These are phyloP conservation scores for Empis livida DNA, from an alignment of 2,888 invertebrate species.

Conservation along the genomic window DNA sequence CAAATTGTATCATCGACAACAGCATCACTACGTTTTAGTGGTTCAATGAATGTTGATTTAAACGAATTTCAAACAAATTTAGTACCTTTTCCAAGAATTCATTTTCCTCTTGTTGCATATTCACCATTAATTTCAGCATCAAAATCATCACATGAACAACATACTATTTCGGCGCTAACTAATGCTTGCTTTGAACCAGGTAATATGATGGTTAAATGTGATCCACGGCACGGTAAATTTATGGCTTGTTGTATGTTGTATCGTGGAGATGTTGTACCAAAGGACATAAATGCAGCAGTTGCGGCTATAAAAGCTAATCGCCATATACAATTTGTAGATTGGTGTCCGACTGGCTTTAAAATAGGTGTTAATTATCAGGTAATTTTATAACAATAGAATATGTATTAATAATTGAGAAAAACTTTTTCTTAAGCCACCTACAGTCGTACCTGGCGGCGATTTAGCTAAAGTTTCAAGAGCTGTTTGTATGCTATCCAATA, in stretches of 20 bases:
- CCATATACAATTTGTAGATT: constrained; percentile 81
- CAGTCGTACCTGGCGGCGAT: constrained; percentile 62
- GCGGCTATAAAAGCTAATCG: constrained; percentile 63
- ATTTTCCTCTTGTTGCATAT: constrained; percentile 38
- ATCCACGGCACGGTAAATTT: constrained; percentile 72
- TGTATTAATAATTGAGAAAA: too few relatives aligned
- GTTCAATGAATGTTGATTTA: constrained; percentile 78
- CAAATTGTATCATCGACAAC: constrained; percentile 79
- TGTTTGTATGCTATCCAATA: constrained; percentile 82
- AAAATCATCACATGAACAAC: constrained; percentile 26
- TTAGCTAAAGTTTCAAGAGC: constrained; percentile 73
- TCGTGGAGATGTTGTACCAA: constrained; percentile 80
- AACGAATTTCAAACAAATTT: constrained; percentile 84
- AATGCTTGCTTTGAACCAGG: constrained; percentile 78
- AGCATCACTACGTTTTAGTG: constrained; percentile 75
- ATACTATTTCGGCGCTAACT: constrained; percentile 60
- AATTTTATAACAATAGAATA: too few relatives aligned
- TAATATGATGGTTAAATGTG: constrained; percentile 84
- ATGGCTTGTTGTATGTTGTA: constrained; percentile 83
- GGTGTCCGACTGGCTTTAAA: constrained; percentile 90
- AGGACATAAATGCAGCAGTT: constrained; percentile 77
- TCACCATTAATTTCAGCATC: constrained; percentile 27
- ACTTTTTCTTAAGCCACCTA: too few relatives aligned
- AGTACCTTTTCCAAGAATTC: constrained; percentile 86
- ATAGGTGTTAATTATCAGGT: constrained; percentile 78